Evolutionary conservation across 1,140 invertebrate species (phyloP).

Genomic region (Pentalonia nigronervosa): DNA sequence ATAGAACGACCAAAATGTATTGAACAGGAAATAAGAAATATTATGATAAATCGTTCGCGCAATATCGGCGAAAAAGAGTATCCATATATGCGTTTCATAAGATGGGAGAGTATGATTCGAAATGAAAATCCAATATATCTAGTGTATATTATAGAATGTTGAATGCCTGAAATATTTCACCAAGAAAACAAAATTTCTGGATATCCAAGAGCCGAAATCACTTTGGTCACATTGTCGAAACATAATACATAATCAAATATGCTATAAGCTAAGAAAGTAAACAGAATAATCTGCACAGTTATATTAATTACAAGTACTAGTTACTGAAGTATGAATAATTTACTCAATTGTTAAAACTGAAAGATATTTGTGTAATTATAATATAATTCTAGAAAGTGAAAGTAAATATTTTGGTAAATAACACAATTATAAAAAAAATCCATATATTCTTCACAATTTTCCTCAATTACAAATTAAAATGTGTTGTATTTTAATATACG

Average conservation of each 20-base stretch:
- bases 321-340: not conserved
- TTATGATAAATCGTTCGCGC: not conserved
- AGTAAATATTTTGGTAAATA: not conserved
- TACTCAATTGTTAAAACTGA: not conserved
- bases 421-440: not conserved
- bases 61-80: not conserved
- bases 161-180: not conserved
- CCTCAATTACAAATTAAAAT: not conserved
- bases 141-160: not conserved
- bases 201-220: not conserved
- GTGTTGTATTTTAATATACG: not conserved
- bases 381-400: not conserved
- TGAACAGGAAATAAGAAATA: not conserved
- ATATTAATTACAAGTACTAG: not conserved
- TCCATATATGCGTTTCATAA: not conserved
- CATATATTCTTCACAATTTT: not conserved
- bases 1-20: not conserved
- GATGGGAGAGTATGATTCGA: not conserved
- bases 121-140: not conserved
- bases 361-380: not conserved
- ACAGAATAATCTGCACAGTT: not conserved
- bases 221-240: not conserved
- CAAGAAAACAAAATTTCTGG: not conserved
- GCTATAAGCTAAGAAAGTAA: not conserved
- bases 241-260: not conserved